A percentile compares a stretch with the other conserved stretches of the same genome.
phyloP scores from a whole-genome alignment of 2,113 vertebrate species.

The Sphyrna mokarran region DNA sequence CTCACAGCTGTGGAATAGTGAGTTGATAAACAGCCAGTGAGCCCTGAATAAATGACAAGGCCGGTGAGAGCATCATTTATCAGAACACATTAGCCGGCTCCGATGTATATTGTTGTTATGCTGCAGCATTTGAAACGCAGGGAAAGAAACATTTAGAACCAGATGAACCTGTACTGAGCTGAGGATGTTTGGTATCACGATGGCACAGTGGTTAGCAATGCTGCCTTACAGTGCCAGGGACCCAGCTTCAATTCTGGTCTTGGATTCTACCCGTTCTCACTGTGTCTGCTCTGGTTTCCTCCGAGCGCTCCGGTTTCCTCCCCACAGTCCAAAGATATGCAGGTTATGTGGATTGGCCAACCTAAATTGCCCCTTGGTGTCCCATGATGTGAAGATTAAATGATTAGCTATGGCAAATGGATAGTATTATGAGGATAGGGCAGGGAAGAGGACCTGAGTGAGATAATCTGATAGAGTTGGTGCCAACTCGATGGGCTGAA shows the following conservation, averaged over 20 bases:
- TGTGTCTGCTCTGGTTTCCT: no score
- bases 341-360: no score
- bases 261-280: no score
- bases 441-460: neutral
- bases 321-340: no score
- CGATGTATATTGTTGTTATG: neutral
- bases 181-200: neutral
- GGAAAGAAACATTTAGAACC: neutral
- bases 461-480: neutral
- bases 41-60: constrained; percentile 21
- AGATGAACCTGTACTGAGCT: neutral
- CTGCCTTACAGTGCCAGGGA: no score
- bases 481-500: neutral
- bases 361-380: no score
- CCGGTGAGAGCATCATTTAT: neutral
- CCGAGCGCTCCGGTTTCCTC: no score
- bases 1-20: neutral
- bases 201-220: no score
- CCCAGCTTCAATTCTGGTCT: no score
- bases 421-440: neutral
- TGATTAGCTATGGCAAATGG: no score
- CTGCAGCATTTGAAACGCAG: neutral
- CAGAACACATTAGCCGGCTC: neutral
- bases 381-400: no score
- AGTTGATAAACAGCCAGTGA: constrained; percentile 3